A percentile compares a stretch with the other conserved stretches of the same genome.
Conservation (phyloP, 2,797 vertebrate genomes). For the Chromobotia macracanthus region DNA sequence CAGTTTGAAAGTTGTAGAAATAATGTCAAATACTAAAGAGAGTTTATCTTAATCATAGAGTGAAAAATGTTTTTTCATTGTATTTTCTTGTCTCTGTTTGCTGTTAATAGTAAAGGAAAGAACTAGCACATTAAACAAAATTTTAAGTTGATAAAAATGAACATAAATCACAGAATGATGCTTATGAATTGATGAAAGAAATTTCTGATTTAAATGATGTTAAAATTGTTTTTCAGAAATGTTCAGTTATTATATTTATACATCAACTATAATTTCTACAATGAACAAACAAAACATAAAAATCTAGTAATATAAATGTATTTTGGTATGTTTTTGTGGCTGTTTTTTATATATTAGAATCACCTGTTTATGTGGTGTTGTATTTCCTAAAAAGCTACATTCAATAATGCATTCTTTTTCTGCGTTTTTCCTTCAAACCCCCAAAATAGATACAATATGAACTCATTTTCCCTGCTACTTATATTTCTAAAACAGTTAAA, state of each 20-base stretch:
- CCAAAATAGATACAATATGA: constrained; percentile 70
- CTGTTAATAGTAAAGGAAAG: constrained; percentile 20
- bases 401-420: constrained; percentile 52
- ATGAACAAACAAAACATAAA: constrained; percentile 87
- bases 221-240: not conserved
- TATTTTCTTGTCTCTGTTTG: not conserved
- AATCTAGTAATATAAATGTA: constrained; percentile 98
- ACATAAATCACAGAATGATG: constrained; percentile 47
- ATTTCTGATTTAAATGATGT: not conserved
- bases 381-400: constrained; percentile 40
- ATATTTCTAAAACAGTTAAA: constrained; percentile 60
- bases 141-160: constrained; percentile 53
- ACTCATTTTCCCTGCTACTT: constrained; percentile 65
- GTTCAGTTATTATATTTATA: constrained; percentile 23
- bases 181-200: not conserved
- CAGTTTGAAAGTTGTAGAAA: not conserved
- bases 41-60: constrained; percentile 16
- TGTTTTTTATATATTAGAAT: constrained; percentile 84
- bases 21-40: constrained; percentile 25
- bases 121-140: constrained; percentile 5
- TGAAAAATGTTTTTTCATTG: not conserved
- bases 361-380: constrained; percentile 66
- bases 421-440: constrained; percentile 66
- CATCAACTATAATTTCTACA: constrained; percentile 66
- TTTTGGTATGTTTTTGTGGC: constrained; percentile 88